Evolutionary conservation across 2,797 vertebrate genomes (phyloP), one percentile per base, ranked within the genome.

Genomic region (Oreortyx pictus): DNA sequence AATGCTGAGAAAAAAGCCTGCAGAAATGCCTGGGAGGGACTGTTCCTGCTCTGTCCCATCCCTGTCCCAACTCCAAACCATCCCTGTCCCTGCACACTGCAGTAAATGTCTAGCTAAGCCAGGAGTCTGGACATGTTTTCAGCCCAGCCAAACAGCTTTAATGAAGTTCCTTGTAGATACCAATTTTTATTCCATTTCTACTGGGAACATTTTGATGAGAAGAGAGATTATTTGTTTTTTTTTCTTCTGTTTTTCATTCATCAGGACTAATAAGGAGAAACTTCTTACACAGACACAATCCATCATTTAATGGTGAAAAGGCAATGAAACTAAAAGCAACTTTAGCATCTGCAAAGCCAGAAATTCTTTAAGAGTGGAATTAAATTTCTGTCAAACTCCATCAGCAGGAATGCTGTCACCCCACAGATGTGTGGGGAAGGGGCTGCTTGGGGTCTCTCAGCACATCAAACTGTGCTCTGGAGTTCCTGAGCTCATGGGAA

Each of bases 91-190:
- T 10, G 43, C 12, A 22, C 47, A 27, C n/a, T 14, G 22, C 1
- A 54, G 57, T 82, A 82, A 33, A 62, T 3, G 4, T 8, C 52
- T 25, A 18, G 31, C 66, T 82, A 52, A 60, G 54, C 25, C 72
- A 33, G 47, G 74, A 71, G 11, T 19, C 29, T 75, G 49, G 47
- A 60, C 2, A 7, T 7, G 6, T n/a, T 50, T 62, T 31, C 80
- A 78, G 43, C 4, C 41, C 56, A 60, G 70, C 25, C 43, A 65
- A 92, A 92, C 68, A 44, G 67, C 50, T 46, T 64, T 39, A 77
- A 82, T 35, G 71, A 93, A 88, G 73, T 49, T 9, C 46, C 35
- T 79, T 44, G 50, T 52, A 94, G 50, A 94, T 94, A 81, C 11
- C 50, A 61, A 19, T 27, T 33, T 50, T 66, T 61, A 39, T 56